phyloP scores from a whole-genome alignment of 1,140 invertebrate genomes.

The Bombus impatiens region DNA sequence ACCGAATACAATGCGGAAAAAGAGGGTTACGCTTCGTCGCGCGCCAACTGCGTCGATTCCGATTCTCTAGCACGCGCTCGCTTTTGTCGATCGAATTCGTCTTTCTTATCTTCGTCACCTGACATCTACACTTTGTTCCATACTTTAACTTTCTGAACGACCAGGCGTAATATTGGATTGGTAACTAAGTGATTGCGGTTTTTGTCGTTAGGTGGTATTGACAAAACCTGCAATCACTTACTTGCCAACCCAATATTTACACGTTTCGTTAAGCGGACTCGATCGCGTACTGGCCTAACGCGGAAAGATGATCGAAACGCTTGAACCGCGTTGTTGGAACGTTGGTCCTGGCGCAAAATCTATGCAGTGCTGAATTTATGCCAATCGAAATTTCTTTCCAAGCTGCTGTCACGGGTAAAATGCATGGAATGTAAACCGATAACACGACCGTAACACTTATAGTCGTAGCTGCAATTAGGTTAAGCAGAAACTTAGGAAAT shows the following conservation, averaged over 20 bases:
- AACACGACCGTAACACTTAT: too few relatives aligned
- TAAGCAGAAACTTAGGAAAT: constrained; percentile 26
- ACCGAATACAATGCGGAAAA: constrained; percentile 21
- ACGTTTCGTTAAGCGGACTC: too few relatives aligned
- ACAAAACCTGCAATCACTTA: too few relatives aligned
- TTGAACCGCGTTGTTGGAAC: background rate
- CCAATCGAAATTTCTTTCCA: constrained; percentile 21
- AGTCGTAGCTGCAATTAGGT: background rate
- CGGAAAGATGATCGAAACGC: too few relatives aligned
- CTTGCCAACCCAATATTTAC: too few relatives aligned
- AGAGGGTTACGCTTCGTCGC: background rate
- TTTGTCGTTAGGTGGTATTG: too few relatives aligned
- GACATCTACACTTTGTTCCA: background rate
- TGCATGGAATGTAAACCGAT: background rate
- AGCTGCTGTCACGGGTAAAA: background rate
- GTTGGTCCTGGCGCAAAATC: background rate
- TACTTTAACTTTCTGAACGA: too few relatives aligned
- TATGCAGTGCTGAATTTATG: constrained; percentile 20
- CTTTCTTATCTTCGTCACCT: too few relatives aligned
- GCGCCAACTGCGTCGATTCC: too few relatives aligned
- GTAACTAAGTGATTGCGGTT: too few relatives aligned
- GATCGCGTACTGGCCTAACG: background rate
- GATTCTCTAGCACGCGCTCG: background rate
- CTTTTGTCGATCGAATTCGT: background rate
- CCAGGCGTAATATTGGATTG: rapidly evolving